These are phyloP conservation scores for Drosophila setosimentum DNA, from an alignment of 2,888 invertebrate species.

Conservation along the genomic window DNA sequence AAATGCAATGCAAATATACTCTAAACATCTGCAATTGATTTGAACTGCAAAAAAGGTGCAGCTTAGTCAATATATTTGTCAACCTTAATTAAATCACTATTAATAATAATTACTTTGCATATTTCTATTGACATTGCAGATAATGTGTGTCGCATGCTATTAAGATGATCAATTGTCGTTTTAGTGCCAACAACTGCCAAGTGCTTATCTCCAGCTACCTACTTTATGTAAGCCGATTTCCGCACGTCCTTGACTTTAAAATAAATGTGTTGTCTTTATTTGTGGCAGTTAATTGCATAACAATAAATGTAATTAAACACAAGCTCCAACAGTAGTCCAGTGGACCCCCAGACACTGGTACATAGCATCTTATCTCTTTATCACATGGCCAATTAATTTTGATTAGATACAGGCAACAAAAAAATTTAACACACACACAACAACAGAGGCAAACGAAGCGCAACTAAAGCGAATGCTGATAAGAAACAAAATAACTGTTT, in stretches of 20 bases:
- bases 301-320: conserved; percentile 57
- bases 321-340: conserved; percentile 23
- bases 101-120: conserved; percentile 21
- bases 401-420: conserved; percentile 62
- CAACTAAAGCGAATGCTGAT: conserved; percentile 53
- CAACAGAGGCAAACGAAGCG: conserved; percentile 58
- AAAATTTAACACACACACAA: conserved; percentile 3
- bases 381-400: conserved; percentile 75
- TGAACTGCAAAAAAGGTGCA: background rate
- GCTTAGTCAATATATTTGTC: background rate
- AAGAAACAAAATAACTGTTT: conserved; percentile 52
- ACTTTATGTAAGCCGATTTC: conserved; percentile 56
- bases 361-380: conserved; percentile 63
- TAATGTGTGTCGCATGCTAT: conserved; percentile 10
- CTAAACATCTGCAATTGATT: background rate
- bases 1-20: conserved; percentile 1
- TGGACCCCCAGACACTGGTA: background rate
- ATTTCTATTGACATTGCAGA: background rate
- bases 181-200: conserved; percentile 47
- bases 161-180: conserved; percentile 41
- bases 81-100: conserved; percentile 6
- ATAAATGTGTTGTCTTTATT: background rate
- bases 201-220: conserved; percentile 33
- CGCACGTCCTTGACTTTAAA: conserved; percentile 71
- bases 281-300: conserved; percentile 45